Evolutionary conservation across 1,140 invertebrate species (phyloP).

Genomic region (Drosophila nikananu): DNA sequence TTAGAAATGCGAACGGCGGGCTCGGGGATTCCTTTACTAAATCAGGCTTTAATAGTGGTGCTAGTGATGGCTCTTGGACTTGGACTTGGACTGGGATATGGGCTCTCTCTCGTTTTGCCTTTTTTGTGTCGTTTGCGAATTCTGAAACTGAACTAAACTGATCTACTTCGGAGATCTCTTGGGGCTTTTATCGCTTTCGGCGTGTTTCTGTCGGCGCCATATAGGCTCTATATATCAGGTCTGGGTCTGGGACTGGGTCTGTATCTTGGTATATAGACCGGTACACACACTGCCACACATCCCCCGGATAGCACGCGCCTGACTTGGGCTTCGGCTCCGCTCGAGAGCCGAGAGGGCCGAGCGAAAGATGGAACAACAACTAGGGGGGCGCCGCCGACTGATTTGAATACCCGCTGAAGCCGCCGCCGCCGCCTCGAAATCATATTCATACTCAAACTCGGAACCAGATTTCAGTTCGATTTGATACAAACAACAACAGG

Average conservation of each 20-base stretch:
- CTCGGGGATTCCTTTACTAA: neutral
- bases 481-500: conserved; percentile 71
- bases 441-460: conserved; percentile 56
- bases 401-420: conserved; percentile 47
- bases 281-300: conserved; percentile 20
- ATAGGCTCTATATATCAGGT: conserved; percentile 37
- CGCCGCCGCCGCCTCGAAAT: conserved; percentile 24
- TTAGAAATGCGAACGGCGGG: conserved; percentile 48
- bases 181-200: conserved; percentile 76
- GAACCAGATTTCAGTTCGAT: conserved; percentile 66
- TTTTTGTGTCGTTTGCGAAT: conserved; percentile 54
- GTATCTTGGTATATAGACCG: conserved; percentile 30
- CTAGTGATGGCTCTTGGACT: neutral
- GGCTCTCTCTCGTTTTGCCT: neutral
- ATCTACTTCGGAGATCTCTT: conserved; percentile 73
- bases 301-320: conserved; percentile 52
- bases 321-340: conserved; percentile 37
- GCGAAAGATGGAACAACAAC: conserved; percentile 41
- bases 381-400: conserved; percentile 30
- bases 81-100: neutral
- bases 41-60: conserved; percentile 1
- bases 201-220: conserved; percentile 43
- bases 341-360: conserved; percentile 36
- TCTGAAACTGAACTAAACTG: conserved; percentile 78
- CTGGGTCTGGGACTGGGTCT: conserved; percentile 3